Percentiles rank a stretch among this genome's conserved stretches.
phyloP scores from a whole-genome alignment of 2,888 invertebrate species.

The Octonoba sinensis region DNA sequence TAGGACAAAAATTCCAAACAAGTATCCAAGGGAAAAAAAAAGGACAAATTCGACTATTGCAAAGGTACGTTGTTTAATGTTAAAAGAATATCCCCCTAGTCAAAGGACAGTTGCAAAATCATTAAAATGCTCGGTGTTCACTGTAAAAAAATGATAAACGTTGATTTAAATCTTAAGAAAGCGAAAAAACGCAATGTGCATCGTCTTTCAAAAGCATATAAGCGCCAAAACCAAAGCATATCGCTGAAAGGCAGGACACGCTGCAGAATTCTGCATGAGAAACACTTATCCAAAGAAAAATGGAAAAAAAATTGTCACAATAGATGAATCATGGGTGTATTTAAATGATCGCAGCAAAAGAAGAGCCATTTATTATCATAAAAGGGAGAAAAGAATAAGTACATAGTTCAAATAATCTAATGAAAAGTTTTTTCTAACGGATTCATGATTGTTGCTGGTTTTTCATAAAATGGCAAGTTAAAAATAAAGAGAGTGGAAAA shows the following conservation, averaged over 20 bases:
- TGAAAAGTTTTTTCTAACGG: background rate
- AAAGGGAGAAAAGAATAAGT: background rate
- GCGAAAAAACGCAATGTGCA: no score
- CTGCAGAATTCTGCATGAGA: no score
- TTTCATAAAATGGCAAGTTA: background rate
- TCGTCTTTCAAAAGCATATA: no score
- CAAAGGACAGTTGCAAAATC: background rate
- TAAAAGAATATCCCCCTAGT: background rate
- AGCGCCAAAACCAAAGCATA: no score
- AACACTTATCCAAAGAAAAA: no score
- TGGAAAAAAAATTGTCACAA: background rate
- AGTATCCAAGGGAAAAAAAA: background rate
- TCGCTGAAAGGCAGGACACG: no score
- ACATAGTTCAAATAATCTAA: background rate
- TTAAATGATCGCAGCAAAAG: background rate
- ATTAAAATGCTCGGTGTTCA: slow-evolving; percentile 6
- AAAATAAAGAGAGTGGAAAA: background rate
- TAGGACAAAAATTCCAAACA: no score
- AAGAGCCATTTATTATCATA: slow-evolving; percentile 3
- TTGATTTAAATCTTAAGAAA: background rate
- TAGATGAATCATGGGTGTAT: background rate
- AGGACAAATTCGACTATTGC: background rate
- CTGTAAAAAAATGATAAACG: background rate
- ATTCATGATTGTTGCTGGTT: slow-evolving; percentile 5
- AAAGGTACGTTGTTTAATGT: background rate